These are phyloP conservation scores for Montipora capitata DNA, from an alignment of 92 coral and sea anemone genomes.

Conservation along the genomic window DNA sequence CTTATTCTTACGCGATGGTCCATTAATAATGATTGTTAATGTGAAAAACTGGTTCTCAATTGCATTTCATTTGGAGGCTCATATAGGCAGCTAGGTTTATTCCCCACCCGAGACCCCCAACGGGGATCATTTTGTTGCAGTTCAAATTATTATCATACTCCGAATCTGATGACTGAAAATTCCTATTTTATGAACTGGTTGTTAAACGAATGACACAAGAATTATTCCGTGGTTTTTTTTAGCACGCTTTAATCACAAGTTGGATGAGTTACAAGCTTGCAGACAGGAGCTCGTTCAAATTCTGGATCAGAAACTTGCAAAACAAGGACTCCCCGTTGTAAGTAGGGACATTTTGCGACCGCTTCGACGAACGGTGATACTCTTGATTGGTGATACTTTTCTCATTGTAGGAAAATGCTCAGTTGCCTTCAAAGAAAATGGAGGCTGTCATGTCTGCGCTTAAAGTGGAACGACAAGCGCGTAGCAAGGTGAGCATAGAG, in stretches of 20 bases:
- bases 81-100: too few relatives aligned
- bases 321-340: constrained; percentile 87
- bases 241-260: constrained; percentile 93
- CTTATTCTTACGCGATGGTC: too few relatives aligned
- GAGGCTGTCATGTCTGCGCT: constrained; percentile 90
- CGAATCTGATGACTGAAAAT: background rate
- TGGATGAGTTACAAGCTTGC: constrained; percentile 82
- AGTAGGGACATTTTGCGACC: background rate
- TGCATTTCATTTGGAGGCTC: background rate
- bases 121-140: too few relatives aligned
- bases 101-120: too few relatives aligned
- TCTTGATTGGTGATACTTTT: too few relatives aligned
- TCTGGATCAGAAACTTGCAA: constrained; percentile 84
- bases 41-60: too few relatives aligned
- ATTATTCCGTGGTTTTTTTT: background rate
- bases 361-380: too few relatives aligned
- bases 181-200: background rate
- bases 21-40: too few relatives aligned
- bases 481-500: constrained; percentile 78
- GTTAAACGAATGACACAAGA: too few relatives aligned
- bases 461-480: constrained; percentile 85
- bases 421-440: constrained; percentile 91
- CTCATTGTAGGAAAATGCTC: constrained; percentile 62
- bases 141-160: too few relatives aligned
- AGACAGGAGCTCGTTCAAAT: constrained; percentile 90